Conservation (phyloP, 2,888 invertebrate genomes). For the Hydrotaea diabolus region DNA sequence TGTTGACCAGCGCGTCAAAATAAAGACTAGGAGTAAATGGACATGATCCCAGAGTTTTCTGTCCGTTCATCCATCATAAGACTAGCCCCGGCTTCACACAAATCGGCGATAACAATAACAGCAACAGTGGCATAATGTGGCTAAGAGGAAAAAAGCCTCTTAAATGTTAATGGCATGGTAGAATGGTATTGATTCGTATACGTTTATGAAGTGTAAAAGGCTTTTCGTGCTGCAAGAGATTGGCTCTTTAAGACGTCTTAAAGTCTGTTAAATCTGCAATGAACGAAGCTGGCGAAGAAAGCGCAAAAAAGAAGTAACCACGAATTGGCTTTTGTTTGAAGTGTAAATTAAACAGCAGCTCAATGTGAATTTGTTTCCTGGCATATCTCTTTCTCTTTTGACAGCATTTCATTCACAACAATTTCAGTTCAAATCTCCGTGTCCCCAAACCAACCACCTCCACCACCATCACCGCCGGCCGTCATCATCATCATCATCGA, state of each 20-base stretch:
- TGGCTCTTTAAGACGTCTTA: constrained; percentile 48
- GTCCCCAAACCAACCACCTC: too few species aligned
- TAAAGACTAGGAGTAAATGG: not conserved
- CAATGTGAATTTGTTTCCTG: constrained; percentile 53
- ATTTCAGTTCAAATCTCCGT: constrained; percentile 1
- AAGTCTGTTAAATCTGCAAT: constrained; percentile 42
- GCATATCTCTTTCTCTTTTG: not conserved
- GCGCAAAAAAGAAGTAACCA: constrained; percentile 12
- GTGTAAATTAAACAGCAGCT: constrained; percentile 64
- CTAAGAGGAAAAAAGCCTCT: constrained; percentile 44
- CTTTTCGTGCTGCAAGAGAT: not conserved
- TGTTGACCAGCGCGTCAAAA: not conserved
- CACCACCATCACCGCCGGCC: not conserved
- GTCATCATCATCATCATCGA: too few species aligned
- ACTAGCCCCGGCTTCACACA: not conserved
- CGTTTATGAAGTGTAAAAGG: constrained; percentile 10
- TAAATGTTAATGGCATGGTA: constrained; percentile 8
- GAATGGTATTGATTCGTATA: constrained; percentile 2
- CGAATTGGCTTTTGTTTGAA: constrained; percentile 50
- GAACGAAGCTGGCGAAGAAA: constrained; percentile 8
- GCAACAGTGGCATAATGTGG: not conserved
- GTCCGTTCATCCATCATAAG: too few species aligned
- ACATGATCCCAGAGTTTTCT: not conserved
- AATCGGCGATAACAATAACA: constrained; percentile 1
- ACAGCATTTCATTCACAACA: constrained; percentile 36